Evolutionary conservation across 1,140 invertebrate genomes (phyloP).

Genomic region (Pogonus chalceus): DNA sequence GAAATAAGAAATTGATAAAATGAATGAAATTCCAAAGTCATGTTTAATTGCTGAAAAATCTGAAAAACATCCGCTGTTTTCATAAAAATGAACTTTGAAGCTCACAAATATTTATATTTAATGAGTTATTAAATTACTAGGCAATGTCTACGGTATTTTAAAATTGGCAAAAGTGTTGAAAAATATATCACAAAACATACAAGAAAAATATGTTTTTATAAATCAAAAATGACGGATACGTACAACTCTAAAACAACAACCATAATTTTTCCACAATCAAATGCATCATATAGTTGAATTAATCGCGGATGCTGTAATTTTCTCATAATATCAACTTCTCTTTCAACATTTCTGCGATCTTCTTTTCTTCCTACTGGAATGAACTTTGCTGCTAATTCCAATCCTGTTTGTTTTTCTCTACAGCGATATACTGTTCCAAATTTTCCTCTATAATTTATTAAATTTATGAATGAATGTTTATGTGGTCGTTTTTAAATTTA

Average conservation of each 20-base stretch:
- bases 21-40: too few relatives aligned
- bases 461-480: too few relatives aligned
- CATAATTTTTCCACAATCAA: conserved; percentile 84
- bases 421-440: conserved; percentile 95
- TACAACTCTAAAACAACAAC: conserved; percentile 94
- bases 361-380: conserved; percentile 75
- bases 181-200: too few relatives aligned
- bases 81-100: too few relatives aligned
- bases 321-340: conserved; percentile 96
- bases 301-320: conserved; percentile 84
- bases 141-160: too few relatives aligned
- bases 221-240: conserved; percentile 47
- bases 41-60: too few relatives aligned
- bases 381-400: conserved; percentile 87
- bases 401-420: conserved; percentile 66
- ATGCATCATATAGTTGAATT: conserved; percentile 93
- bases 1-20: too few relatives aligned
- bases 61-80: too few relatives aligned
- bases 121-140: too few relatives aligned
- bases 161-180: too few relatives aligned
- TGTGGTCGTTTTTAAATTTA: too few relatives aligned
- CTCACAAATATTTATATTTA: too few relatives aligned
- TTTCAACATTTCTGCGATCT: conserved; percentile 81
- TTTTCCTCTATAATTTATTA: conserved; percentile 70
- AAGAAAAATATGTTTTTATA: not conserved